Conservation (phyloP, 2,797 vertebrate genomes). For the Lophotriccus pileatus region DNA sequence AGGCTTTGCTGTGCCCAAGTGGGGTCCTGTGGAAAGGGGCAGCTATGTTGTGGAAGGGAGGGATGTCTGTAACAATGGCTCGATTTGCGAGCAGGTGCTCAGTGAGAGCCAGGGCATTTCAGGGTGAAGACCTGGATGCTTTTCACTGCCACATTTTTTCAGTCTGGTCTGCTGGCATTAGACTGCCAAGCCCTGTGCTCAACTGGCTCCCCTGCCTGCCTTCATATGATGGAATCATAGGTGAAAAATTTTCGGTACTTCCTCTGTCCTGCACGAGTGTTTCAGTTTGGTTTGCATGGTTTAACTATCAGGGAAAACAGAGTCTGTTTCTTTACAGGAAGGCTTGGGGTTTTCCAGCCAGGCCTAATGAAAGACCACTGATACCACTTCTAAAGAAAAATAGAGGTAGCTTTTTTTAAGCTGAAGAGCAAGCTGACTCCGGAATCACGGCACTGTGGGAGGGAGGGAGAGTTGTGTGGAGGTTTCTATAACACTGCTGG, state of each 20-base stretch:
- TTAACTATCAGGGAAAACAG: neutral
- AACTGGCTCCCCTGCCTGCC: neutral
- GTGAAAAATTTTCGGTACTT: neutral
- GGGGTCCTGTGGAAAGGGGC: neutral
- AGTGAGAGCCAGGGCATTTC: neutral
- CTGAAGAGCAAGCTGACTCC: neutral
- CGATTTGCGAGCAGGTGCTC: neutral
- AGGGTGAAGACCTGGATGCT: neutral
- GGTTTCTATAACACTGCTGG: slow-evolving; percentile 31
- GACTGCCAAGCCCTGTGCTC: rapidly evolving
- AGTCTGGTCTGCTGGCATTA: neutral
- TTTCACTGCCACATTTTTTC: neutral
- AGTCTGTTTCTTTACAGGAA: neutral
- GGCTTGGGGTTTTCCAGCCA: neutral
- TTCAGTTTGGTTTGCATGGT: neutral
- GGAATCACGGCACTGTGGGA: neutral
- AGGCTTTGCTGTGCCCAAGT: neutral
- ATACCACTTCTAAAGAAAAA: neutral
- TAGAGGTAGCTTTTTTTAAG: neutral
- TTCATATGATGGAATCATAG: neutral
- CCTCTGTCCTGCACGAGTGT: neutral
- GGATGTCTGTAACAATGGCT: neutral
- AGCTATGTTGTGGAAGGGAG: neutral
- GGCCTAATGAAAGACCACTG: neutral
- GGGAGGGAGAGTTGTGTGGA: neutral